Conservation (phyloP, 2,113 vertebrate species). For the Sturnus vulgaris region DNA sequence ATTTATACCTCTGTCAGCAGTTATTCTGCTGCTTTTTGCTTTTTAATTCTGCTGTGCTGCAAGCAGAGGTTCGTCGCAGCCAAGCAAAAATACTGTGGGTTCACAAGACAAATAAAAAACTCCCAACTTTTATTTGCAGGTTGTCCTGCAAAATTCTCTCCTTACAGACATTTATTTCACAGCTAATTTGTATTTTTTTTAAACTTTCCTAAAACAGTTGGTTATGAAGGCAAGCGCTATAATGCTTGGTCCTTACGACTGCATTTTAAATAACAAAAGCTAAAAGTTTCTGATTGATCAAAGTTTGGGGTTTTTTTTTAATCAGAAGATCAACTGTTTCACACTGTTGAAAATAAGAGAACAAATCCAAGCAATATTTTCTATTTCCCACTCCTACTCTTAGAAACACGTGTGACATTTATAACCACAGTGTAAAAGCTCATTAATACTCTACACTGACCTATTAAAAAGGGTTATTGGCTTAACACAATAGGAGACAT, state of each 20-base stretch:
- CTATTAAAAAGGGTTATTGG: conserved; percentile 40
- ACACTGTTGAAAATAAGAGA: neutral
- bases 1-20: neutral
- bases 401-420: neutral
- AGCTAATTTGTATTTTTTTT: neutral
- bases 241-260: neutral
- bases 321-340: neutral
- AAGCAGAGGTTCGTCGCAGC: neutral
- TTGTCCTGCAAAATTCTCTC: neutral
- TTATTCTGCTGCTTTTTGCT: neutral
- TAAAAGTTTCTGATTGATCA: neutral
- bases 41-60: neutral
- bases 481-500: conserved; percentile 9
- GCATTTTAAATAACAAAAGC: neutral
- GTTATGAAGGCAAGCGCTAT: neutral
- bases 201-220: neutral
- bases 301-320: neutral
- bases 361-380: conserved; percentile 10
- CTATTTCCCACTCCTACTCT: neutral
- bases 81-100: fast-evolving
- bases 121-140: neutral
- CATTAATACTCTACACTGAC: neutral
- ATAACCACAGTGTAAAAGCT: neutral
- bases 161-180: neutral
- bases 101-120: neutral